Evolutionary conservation across 2,888 invertebrate species (phyloP).

Genomic region (Strigamia crassipes): DNA sequence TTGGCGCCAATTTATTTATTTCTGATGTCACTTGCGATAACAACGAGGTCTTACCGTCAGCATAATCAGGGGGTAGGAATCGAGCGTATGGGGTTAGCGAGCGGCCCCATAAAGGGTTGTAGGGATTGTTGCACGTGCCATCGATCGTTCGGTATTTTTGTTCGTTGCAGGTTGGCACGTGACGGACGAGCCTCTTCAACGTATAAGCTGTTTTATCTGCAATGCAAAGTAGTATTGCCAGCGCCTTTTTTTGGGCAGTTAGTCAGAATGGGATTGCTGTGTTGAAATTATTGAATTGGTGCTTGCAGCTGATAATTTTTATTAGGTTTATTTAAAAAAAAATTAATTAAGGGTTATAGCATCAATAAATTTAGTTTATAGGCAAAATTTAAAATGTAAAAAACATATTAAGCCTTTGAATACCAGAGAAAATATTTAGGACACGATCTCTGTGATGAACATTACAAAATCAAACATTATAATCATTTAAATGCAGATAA

Average conservation of each 20-base stretch:
- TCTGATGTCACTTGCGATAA: background rate
- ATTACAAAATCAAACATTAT: background rate
- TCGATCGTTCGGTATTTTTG: constrained; percentile 85
- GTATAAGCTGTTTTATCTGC: background rate
- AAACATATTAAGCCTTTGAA: background rate
- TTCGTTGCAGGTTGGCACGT: constrained; percentile 58
- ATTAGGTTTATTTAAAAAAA: background rate
- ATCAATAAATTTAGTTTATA: background rate
- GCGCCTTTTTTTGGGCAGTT: background rate
- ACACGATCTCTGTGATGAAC: background rate
- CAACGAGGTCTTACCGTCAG: constrained; percentile 52
- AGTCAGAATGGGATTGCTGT: too few relatives aligned
- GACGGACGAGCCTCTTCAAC: background rate
- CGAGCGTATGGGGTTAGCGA: constrained; percentile 65
- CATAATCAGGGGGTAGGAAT: constrained; percentile 53
- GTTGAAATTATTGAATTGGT: too few relatives aligned
- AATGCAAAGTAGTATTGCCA: constrained; percentile 5
- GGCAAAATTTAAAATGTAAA: background rate
- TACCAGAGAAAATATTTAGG: constrained; percentile 25
- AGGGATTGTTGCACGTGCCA: constrained; percentile 84
- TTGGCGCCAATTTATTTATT: too few relatives aligned
- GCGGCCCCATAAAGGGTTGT: constrained; percentile 88
- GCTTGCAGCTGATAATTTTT: too few relatives aligned
- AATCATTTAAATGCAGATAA: background rate
- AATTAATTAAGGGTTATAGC: background rate